A percentile compares a stretch with the other conserved stretches of the same genome.
Evolutionary conservation across 2,888 invertebrate genomes (phyloP).

Genomic region (Cerceris ruficornis): DNA sequence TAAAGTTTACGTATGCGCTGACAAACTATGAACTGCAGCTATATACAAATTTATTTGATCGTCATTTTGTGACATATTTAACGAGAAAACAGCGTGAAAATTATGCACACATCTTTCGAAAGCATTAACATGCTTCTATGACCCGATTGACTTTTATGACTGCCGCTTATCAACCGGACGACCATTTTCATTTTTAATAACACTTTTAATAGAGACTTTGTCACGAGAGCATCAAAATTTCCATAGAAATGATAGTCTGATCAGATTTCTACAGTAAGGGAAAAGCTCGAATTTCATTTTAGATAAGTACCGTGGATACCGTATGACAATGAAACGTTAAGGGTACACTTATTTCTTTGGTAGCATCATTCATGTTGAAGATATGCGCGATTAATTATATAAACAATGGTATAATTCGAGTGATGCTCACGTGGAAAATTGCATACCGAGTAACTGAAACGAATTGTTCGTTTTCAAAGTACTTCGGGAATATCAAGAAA

Average conservation of each 20-base stretch:
- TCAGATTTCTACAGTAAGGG: background rate
- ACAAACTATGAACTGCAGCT: background rate
- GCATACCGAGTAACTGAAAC: too few species aligned
- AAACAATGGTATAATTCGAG: too few species aligned
- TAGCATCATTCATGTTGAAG: too few species aligned
- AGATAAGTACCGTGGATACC: too few species aligned
- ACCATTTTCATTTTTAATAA: conserved; percentile 7
- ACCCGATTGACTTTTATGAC: conserved; percentile 25
- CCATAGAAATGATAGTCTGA: conserved; percentile 15
- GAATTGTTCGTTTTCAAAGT: too few species aligned
- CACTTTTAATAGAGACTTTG: conserved; percentile 13
- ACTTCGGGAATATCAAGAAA: too few species aligned
- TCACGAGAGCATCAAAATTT: conserved; percentile 9
- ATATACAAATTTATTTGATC: background rate
- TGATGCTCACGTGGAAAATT: too few species aligned
- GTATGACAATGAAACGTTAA: too few species aligned
- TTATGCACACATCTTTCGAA: background rate
- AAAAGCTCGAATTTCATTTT: background rate
- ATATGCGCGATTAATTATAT: too few species aligned
- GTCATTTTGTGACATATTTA: background rate
- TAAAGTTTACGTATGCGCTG: background rate
- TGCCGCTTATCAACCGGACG: conserved; percentile 5
- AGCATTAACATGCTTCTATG: background rate
- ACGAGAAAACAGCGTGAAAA: background rate
- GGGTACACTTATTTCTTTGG: too few species aligned